A percentile compares a stretch with the other conserved stretches of the same genome.
Conservation (phyloP, 2,113 vertebrate genomes). For the Oreochromis spilurus region DNA sequence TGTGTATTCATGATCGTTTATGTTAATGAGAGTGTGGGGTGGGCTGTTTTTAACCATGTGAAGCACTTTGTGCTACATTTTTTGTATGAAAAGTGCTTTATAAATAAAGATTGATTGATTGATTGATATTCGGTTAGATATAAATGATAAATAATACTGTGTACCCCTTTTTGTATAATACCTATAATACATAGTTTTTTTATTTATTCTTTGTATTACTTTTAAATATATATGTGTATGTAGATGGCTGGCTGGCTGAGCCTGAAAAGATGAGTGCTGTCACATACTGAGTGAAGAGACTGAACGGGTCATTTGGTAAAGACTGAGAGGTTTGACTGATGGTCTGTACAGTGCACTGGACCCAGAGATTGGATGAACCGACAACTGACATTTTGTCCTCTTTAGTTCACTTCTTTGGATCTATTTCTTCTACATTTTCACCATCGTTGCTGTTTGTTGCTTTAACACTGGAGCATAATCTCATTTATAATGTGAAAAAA, state of each 20-base stretch:
- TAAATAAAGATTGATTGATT: too few species aligned
- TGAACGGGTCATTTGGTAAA: slow-evolving; percentile 1
- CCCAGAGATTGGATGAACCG: background rate
- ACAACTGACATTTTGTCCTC: background rate
- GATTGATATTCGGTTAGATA: background rate
- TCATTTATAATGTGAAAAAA: background rate
- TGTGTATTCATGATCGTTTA: too few species aligned
- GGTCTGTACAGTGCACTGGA: background rate
- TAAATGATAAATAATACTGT: background rate
- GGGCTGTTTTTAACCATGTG: too few species aligned
- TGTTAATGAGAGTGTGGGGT: too few species aligned
- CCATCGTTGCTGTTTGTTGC: background rate
- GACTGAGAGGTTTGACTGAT: background rate
- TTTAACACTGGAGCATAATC: background rate
- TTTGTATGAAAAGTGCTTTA: too few species aligned
- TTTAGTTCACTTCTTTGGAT: background rate
- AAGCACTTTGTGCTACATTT: too few species aligned
- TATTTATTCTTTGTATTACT: background rate
- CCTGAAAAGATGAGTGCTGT: background rate
- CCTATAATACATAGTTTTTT: background rate
- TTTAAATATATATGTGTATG: background rate
- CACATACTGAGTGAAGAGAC: background rate
- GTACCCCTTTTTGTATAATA: background rate
- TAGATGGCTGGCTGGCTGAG: background rate
- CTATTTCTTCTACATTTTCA: background rate